These are phyloP conservation scores for Dreissena rostriformis DNA, from an alignment of 1,140 invertebrate genomes.

Conservation along the genomic window DNA sequence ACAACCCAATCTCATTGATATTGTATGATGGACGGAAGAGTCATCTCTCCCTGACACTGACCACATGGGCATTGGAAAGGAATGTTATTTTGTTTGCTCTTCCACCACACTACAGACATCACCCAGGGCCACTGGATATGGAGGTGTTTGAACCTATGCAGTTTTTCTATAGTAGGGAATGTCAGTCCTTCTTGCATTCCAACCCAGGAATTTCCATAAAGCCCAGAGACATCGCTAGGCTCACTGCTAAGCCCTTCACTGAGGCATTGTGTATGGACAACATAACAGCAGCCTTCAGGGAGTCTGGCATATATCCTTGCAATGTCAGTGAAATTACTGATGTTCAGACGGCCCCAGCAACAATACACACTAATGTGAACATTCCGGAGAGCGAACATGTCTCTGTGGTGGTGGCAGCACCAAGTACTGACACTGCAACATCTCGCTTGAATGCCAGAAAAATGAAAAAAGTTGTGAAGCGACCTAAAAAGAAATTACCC, in stretches of 20 bases:
- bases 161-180: conserved; percentile 25
- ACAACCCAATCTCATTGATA: conserved; percentile 67
- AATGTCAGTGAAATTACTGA: not conserved
- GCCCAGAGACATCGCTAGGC: conserved; percentile 22
- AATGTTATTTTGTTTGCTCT: conserved; percentile 61
- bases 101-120: conserved; percentile 63
- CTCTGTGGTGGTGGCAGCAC: too few relatives aligned
- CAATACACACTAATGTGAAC: not conserved
- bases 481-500: too few relatives aligned
- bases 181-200: conserved; percentile 5
- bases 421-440: too few relatives aligned
- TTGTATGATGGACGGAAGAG: conserved; percentile 80
- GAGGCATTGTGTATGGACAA: not conserved
- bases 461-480: too few relatives aligned
- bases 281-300: not conserved
- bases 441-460: too few relatives aligned
- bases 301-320: not conserved
- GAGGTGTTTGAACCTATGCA: conserved; percentile 65
- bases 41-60: conserved; percentile 33
- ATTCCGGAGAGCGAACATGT: too few relatives aligned
- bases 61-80: conserved; percentile 40
- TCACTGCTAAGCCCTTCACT: conserved; percentile 13
- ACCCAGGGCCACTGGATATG: conserved; percentile 59
- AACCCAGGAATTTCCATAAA: conserved; percentile 9
- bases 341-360: not conserved